A percentile compares a stretch with the other conserved stretches of the same genome.
Evolutionary conservation across 37 sponge, comb jelly and placozoan species (phyloP).

Genomic region (Mnemiopsis leidyi): DNA sequence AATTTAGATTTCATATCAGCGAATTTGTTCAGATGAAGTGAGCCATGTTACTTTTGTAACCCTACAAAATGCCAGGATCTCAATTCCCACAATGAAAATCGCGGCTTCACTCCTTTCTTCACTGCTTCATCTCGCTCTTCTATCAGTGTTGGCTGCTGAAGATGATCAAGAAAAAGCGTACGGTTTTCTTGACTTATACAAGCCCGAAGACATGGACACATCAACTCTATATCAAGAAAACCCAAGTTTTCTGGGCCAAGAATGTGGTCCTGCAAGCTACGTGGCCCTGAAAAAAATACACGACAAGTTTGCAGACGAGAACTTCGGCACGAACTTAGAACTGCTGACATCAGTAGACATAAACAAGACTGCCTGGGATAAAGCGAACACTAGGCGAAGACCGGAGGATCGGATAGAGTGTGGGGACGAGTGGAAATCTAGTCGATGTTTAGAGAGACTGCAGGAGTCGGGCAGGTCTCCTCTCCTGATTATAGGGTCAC

Average conservation of each 20-base stretch:
- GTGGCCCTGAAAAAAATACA: constrained; percentile 29
- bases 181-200: constrained; percentile 52
- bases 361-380: background rate
- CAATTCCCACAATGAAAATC: too few species aligned
- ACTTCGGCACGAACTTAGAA: background rate
- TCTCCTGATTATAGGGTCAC: constrained; percentile 13
- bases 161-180: too few species aligned
- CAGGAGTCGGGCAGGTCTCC: background rate
- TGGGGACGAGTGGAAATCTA: constrained; percentile 54
- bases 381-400: background rate
- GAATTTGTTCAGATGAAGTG: too few species aligned
- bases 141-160: too few species aligned
- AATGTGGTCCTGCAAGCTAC: background rate
- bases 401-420: background rate
- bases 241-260: background rate
- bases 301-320: background rate
- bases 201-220: background rate
- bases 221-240: background rate
- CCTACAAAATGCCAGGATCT: too few species aligned
- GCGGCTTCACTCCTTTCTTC: too few species aligned
- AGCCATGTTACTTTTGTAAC: too few species aligned
- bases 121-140: too few species aligned
- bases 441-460: constrained; percentile 4
- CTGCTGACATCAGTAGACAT: constrained; percentile 1
- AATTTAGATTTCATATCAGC: too few species aligned